Base-by-base conservation (phyloP, 2,797 vertebrate genomes). In the Allobates femoralis region DNA sequence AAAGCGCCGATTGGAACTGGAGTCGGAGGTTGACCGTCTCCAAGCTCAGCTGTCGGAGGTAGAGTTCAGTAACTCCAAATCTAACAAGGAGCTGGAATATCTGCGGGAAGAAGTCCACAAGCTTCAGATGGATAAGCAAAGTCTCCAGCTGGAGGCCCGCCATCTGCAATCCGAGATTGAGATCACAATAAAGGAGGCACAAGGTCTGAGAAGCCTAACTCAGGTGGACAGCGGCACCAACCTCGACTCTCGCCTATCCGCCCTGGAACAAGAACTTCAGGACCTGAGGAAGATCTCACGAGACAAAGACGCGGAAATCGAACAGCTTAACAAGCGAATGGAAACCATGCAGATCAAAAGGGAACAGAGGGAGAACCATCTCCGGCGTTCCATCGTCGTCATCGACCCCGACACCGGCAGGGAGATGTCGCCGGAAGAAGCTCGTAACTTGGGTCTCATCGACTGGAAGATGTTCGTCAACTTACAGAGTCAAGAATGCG, bases 391-490 rank as follows among this genome's bases (percentile, higher is more conserved):
- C 78, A 98, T 99, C 0, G 98, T 99, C 6, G 95, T 99, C 90
- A 99, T 99, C 0, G 98, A 99, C 90, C 98, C 98, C 0, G 97
- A 99, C 71, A 94, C 96, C 0, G 98, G 98, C 41, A 97, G 95
- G 26, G 98, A 99, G 92, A 98, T 99, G 96, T 94, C 95, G 75
- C 98, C 98, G 0, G 96, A 98, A 89, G 98, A 99, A 91, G 98
- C 98, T 51, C 98, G 96, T 50, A 95, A 95, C 15, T 91, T 95
- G 0, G 97, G 98, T n/a, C 94, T 99, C 89, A 99, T 99, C 1
- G 97, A 99, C 78, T 99, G 98, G 98, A 98, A 96, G 90, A 97
- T 99, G 95, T 99, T 97, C 7, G 96, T 98, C 90, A 99, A 98
- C 89, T 95, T 99, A 90, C 96, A 97, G 90, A 96, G 95, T 89